Conservation (phyloP, 2,888 invertebrate species). For the Leucania comma region DNA sequence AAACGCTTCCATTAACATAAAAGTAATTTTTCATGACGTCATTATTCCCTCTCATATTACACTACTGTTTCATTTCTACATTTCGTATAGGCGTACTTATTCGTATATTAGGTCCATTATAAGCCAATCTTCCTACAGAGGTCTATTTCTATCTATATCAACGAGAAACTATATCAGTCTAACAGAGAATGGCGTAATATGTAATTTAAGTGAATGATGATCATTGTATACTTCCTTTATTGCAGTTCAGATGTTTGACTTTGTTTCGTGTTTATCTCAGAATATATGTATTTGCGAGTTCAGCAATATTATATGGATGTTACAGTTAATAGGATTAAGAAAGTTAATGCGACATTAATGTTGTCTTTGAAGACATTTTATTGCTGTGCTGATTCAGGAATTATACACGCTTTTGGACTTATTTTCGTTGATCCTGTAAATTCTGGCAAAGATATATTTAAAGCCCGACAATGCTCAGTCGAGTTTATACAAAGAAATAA, state of each 20-base stretch:
- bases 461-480: constrained; percentile 19
- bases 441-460: constrained; percentile 35
- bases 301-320: constrained; percentile 61
- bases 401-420: constrained; percentile 53
- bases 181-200: constrained; percentile 70
- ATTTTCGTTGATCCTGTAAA: constrained; percentile 50
- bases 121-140: constrained; percentile 40
- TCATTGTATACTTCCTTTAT: constrained; percentile 76
- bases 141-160: constrained; percentile 51
- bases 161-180: constrained; percentile 54
- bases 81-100: constrained; percentile 53
- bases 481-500: constrained; percentile 25
- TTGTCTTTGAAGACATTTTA: constrained; percentile 59
- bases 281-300: constrained; percentile 62
- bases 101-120: constrained; percentile 43
- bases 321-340: constrained; percentile 59
- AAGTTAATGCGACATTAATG: constrained; percentile 62
- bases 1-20: constrained; percentile 42
- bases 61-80: constrained; percentile 34
- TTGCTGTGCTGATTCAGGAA: constrained; percentile 53
- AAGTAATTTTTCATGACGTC: constrained; percentile 56
- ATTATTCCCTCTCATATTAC: constrained; percentile 34
- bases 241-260: constrained; percentile 55
- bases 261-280: constrained; percentile 52
- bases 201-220: constrained; percentile 72